These are phyloP conservation scores for Cherax destructor DNA, from an alignment of 1,140 invertebrate species.

Conservation along the genomic window DNA sequence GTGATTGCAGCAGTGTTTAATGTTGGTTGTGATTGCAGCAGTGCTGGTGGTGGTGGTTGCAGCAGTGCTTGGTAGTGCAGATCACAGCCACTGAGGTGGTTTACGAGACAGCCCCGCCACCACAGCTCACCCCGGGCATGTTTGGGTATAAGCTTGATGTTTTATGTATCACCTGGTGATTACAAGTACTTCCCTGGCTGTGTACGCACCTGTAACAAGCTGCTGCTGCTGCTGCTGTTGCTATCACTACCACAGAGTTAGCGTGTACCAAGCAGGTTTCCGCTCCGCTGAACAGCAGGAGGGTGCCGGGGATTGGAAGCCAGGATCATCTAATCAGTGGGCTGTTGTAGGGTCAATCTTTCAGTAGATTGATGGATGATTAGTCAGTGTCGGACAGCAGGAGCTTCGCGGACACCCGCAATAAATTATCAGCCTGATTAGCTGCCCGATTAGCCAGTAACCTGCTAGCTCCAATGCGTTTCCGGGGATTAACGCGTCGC, in stretches of 20 bases:
- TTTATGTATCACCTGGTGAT: conserved; percentile 31
- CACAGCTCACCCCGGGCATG: background rate
- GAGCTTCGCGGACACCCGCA: background rate
- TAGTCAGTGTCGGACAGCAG: background rate
- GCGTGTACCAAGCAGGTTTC: background rate
- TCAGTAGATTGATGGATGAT: background rate
- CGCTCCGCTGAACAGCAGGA: background rate
- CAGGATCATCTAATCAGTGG: background rate
- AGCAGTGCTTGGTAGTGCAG: too few relatives aligned
- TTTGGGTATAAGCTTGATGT: conserved; percentile 7
- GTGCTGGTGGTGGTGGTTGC: too few relatives aligned
- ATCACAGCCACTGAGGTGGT: background rate
- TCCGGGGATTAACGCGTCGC: too few relatives aligned
- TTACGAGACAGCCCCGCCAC: background rate
- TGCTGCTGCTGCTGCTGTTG: background rate
- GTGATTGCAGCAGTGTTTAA: too few relatives aligned
- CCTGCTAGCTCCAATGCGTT: conserved; percentile 16
- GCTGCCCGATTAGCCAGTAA: conserved; percentile 37
- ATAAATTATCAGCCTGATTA: conserved; percentile 31
- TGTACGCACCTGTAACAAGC: background rate
- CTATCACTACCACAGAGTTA: conserved; percentile 1
- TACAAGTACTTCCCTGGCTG: conserved; percentile 1
- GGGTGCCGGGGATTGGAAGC: background rate
- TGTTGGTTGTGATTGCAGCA: too few relatives aligned
- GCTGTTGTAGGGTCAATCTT: too few relatives aligned